phyloP scores from a whole-genome alignment of 2,113 vertebrate species.

The Leiothrix lutea region DNA sequence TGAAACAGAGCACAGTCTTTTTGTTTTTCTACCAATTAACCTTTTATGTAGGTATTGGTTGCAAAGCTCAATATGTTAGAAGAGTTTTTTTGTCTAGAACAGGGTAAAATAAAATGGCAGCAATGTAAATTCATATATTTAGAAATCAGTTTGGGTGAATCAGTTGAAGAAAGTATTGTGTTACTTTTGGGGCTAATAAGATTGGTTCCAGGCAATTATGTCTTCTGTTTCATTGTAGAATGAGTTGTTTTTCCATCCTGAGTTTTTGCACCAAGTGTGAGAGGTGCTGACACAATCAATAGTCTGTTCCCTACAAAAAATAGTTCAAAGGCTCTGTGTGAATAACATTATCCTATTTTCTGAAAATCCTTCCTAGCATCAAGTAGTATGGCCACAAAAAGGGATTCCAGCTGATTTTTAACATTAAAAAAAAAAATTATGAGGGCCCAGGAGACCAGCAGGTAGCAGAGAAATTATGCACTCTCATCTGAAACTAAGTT shows the following conservation, averaged over 20 bases:
- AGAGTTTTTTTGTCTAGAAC: constrained; percentile 16
- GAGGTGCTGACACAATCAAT: constrained; percentile 57
- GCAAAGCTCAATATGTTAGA: neutral
- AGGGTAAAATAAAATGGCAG: neutral
- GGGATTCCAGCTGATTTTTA: constrained; percentile 35
- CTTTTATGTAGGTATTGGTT: neutral
- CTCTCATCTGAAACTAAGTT: constrained; percentile 2
- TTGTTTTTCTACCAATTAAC: constrained; percentile 44
- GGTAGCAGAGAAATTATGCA: neutral
- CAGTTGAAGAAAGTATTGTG: neutral
- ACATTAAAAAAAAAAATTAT: neutral
- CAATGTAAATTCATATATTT: neutral
- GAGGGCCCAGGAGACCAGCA: constrained; percentile 17
- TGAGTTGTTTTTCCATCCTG: neutral
- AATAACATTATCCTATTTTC: constrained; percentile 63
- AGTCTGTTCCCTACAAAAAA: constrained; percentile 3
- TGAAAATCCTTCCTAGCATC: constrained; percentile 7
- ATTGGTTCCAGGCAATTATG: neutral
- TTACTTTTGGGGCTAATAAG: neutral
- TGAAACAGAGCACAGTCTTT: neutral
- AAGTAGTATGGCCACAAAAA: neutral
- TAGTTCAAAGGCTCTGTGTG: constrained; percentile 45
- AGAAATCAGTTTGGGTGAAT: neutral
- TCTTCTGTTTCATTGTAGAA: constrained; percentile 14
- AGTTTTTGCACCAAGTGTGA: constrained; percentile 13